Conservation (phyloP, 2,888 invertebrate species). For the Macrosoma leucophasiata region DNA sequence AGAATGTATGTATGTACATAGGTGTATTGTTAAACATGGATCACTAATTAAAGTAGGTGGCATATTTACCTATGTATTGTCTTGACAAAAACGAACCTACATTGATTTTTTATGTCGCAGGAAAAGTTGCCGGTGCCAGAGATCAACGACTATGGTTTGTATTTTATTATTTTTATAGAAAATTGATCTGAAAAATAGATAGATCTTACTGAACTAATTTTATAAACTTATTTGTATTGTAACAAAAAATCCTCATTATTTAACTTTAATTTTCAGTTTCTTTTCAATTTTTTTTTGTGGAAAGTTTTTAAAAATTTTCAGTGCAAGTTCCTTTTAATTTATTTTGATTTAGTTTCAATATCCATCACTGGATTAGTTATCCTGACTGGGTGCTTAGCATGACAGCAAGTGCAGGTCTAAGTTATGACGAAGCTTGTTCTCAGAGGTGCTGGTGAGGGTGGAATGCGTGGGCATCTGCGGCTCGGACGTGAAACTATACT, state of each 20-base stretch:
- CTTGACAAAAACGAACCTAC: not conserved
- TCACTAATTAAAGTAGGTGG: not conserved
- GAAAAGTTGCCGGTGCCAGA: constrained; percentile 27
- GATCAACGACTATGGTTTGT: constrained; percentile 81
- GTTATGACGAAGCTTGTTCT: constrained; percentile 23
- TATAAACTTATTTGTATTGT: not conserved
- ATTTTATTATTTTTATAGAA: not conserved
- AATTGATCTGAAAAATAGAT: too few relatives aligned
- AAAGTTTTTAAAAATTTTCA: too few relatives aligned
- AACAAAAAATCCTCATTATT: not conserved
- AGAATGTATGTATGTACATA: too few relatives aligned
- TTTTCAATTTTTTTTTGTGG: too few relatives aligned
- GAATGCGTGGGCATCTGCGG: constrained; percentile 96
- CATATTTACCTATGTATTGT: constrained; percentile 5
- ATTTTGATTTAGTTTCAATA: too few relatives aligned
- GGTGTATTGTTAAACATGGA: too few relatives aligned
- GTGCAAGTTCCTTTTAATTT: too few relatives aligned
- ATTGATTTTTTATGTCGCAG: constrained; percentile 18
- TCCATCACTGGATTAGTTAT: too few relatives aligned
- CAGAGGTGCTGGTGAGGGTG: constrained; percentile 90
- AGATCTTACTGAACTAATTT: not conserved
- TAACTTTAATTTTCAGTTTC: too few relatives aligned
- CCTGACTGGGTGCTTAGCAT: too few relatives aligned
- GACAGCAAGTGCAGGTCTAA: too few relatives aligned
- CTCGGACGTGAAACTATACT: constrained; percentile 92